Evolutionary conservation across 2,888 invertebrate genomes (phyloP).

Genomic region (Phrixothrix hirtus): DNA sequence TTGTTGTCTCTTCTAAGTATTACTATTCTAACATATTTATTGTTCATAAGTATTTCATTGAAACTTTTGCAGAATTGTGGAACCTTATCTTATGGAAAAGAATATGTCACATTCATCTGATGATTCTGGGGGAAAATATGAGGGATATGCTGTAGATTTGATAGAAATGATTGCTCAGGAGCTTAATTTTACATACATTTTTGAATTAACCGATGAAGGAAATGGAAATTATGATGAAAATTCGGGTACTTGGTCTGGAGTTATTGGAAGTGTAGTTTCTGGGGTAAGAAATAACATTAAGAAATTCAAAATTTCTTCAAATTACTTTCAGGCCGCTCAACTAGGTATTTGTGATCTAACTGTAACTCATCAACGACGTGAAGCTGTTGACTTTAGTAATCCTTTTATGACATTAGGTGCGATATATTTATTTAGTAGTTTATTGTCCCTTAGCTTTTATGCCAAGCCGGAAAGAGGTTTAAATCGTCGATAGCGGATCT

Average conservation of each 20-base stretch:
- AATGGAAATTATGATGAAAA: slow-evolving; percentile 71
- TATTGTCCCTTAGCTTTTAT: slow-evolving; percentile 81
- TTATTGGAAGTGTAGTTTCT: slow-evolving; percentile 74
- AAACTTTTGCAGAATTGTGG: slow-evolving; percentile 64
- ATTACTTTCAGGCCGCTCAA: slow-evolving; percentile 78
- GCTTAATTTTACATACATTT: slow-evolving; percentile 65
- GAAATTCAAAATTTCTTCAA: too few species aligned
- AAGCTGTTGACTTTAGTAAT: slow-evolving; percentile 89
- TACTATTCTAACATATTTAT: neutral
- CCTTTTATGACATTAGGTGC: slow-evolving; percentile 94
- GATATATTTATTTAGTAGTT: slow-evolving; percentile 56
- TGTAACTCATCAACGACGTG: slow-evolving; percentile 87
- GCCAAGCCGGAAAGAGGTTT: too few species aligned
- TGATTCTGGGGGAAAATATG: slow-evolving; percentile 74
- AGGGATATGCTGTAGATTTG: slow-evolving; percentile 91
- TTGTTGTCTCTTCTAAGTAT: slow-evolving; percentile 57
- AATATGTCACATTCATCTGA: slow-evolving; percentile 62
- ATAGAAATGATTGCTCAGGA: slow-evolving; percentile 73
- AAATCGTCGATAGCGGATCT: too few species aligned
- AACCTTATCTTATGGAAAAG: slow-evolving; percentile 69
- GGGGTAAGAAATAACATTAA: too few species aligned
- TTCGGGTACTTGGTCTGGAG: slow-evolving; percentile 77
- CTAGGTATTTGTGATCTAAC: slow-evolving; percentile 95
- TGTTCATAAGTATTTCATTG: too few species aligned
- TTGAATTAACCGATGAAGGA: slow-evolving; percentile 68